Evolutionary conservation across 2,888 invertebrate species (phyloP), one percentile per base, ranked within the genome.

Genomic region (Parasteatoda lunata): DNA sequence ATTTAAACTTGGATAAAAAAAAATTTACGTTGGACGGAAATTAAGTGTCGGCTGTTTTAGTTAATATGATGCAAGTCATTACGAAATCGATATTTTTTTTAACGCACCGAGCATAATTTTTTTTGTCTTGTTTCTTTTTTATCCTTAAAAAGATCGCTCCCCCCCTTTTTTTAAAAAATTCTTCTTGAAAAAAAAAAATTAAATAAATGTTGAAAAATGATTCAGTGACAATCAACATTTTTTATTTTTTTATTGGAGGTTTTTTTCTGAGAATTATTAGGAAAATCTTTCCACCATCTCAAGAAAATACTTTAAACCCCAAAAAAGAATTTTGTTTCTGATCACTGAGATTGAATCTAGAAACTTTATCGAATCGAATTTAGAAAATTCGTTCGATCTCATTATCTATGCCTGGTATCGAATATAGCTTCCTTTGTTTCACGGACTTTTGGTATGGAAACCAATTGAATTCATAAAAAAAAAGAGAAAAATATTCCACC

Each of bases 321-420:
- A 59, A 4, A 15, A 9, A 47, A 59, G 11, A 54, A 11, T 15
- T 49, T 8, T 45, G 68, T 77, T 54, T 13, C 13, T 69, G 47
- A 54, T 51, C 30, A 30, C 69, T 59, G 59, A 51, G 59, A 65
- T 59, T 49, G 54, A 79, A 79, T 13, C n/a, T 54, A 8, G 59
- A 69, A 81, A 75, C 59, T 69, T 81, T 81, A 81, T 81, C 75
- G 81, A 54, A 75, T 75, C 75, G 65, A 73, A 69, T 75, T 69
- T 73, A 48, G 69, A 65, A 15, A 68, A 13, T 80, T 79, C 72
- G 66, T 73, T 81, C 81, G 68, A 81, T 81, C 81, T 81, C 81
- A 81, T 81, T 81, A 81, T 81, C 75, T 68, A 81, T 81, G 81
- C 68, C 30, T 47, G n/a, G 69, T 81, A 81, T 75, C 68, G 81